Evolutionary conservation across 2,113 vertebrate species (phyloP), one percentile per base, ranked within the genome.

Genomic region (Ceuthmochares aereus): DNA sequence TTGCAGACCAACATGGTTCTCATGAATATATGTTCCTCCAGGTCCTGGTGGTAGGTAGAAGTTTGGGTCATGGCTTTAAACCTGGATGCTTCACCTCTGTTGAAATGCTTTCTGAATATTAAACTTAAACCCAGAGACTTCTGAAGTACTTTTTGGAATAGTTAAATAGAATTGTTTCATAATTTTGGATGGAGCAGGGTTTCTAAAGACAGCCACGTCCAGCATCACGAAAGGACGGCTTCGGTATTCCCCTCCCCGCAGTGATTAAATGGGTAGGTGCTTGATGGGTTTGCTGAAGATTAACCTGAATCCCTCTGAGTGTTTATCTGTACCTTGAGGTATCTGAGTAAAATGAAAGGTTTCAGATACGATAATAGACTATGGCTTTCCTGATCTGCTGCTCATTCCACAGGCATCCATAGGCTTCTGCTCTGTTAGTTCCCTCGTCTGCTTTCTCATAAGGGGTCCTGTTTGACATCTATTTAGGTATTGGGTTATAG

Each of bases 361-460:
- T 80, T 80, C 1, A 4, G n/a, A 36, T 68, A 26, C 77, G 37
- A 32, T 68, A 63, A 54, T 14, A 64, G 64, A 88, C 52, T 26
- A 62, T 45, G 60, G 54, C 26, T 88, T 72, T 88, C 42, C 59
- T 77, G 63, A 42, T 47, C n/a, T n/a, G 20, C 45, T 45, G 34
- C 34, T 74, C 2, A 1, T 37, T 60, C 67, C 42, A 15, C 1
- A 4, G 45, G 47, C 25, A 32, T 58, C 0, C 1, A 51, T 5
- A 20, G n/a, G 52, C 87, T 84, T 37, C 42, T 80, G 59, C 60
- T 85, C 47, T 58, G 36, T 77, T 89, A 59, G 40, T 73, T 90
- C 66, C 75, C n/a, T 56, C 34, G 22, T 29, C 62, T 2, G 0
- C 32, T 75, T 17, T 63, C 75, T 34, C 7, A 1, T 55, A 36